Evolutionary conservation across 2,797 vertebrate species (phyloP).

Genomic region (Spea hammondii): DNA sequence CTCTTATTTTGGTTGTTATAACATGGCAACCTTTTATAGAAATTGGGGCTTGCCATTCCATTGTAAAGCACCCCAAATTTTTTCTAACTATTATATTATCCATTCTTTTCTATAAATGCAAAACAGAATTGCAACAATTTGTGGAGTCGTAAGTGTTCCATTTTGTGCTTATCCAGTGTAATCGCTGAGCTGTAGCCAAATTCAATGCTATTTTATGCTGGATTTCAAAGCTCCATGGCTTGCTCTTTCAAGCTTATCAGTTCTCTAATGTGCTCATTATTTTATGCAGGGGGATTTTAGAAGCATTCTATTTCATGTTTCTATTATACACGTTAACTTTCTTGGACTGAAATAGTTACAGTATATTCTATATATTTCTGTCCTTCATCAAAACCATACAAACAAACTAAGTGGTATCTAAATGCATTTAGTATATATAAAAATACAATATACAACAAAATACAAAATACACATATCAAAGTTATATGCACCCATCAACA

Average conservation of each 20-base stretch:
- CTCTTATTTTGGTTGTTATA: too few relatives aligned
- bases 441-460: too few relatives aligned
- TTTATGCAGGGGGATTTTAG: neutral
- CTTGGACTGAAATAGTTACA: neutral
- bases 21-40: too few relatives aligned
- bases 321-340: neutral
- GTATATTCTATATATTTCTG: neutral
- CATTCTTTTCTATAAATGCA: neutral
- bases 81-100: too few relatives aligned
- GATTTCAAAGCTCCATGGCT: neutral
- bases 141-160: neutral
- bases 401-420: too few relatives aligned
- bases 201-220: neutral
- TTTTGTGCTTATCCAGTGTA: slow-evolving; percentile 5
- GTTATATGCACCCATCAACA: too few relatives aligned
- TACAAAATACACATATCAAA: too few relatives aligned
- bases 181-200: neutral
- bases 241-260: neutral
- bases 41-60: too few relatives aligned
- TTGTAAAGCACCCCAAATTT: too few relatives aligned
- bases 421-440: too few relatives aligned
- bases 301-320: neutral
- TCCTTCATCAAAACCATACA: neutral
- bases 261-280: neutral
- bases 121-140: neutral